phyloP scores from a whole-genome alignment of 2,888 invertebrate species.

The Norana najaformis region DNA sequence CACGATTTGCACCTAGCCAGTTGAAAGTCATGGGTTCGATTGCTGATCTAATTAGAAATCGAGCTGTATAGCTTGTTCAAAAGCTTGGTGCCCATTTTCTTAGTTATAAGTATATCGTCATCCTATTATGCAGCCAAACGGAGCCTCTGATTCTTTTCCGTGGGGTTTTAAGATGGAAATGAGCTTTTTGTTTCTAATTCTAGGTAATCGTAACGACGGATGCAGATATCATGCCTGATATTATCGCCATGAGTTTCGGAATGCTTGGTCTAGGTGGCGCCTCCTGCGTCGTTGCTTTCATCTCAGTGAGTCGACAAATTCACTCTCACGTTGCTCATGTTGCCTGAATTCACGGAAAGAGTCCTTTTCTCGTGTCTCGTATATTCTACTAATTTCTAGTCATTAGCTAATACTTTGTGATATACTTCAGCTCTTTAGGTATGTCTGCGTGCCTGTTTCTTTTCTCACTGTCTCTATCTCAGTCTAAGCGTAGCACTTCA shows the following conservation, averaged over 20 bases:
- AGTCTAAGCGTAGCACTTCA: no score
- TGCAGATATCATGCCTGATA: neutral
- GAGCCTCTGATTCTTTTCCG: neutral
- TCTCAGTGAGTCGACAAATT: slow-evolving; percentile 28
- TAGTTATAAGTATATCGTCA: no score
- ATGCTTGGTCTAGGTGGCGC: slow-evolving; percentile 37
- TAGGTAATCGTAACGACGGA: slow-evolving; percentile 7
- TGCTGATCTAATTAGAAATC: no score
- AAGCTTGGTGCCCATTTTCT: neutral
- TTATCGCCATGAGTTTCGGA: neutral
- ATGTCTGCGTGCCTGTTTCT: neutral
- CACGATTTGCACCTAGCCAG: no score
- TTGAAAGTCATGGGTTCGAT: no score
- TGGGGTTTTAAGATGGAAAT: neutral
- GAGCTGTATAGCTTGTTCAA: no score
- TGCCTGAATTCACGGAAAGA: no score
- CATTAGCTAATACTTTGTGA: neutral
- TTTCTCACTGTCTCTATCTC: neutral
- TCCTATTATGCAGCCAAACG: neutral
- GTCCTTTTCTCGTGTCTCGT: no score
- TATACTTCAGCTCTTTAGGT: neutral
- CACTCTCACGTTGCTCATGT: neutral
- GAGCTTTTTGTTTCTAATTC: neutral
- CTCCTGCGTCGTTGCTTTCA: slow-evolving; percentile 30
- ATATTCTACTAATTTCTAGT: neutral